Base-by-base conservation (phyloP, 2,888 invertebrate species). In the Cylindroiulus punctatus region DNA sequence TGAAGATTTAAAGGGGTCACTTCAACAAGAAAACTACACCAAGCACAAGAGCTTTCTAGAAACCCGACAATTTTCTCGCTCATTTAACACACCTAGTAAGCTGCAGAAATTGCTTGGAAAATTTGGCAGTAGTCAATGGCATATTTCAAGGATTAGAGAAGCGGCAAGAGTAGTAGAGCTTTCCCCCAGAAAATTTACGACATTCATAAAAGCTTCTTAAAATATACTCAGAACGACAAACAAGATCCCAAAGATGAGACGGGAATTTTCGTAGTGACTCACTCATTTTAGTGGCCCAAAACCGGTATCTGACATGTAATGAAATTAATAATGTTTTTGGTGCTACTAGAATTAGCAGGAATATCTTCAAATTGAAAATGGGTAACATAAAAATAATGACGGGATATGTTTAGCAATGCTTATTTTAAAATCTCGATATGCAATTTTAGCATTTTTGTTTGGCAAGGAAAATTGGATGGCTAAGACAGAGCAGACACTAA, bases 121-220 rank as follows among this genome's bases (percentile, higher is more conserved):
- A 76, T 76, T 76, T 76, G 76, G 76, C 76, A 76, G 76, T 26
- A 76, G 76, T 76, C 76, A 76, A 76, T 76, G 76, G 76, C 76
- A 76, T 76, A 76, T 30, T 76, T 76, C 76, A 76, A 26, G 76
- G 76, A 76, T 76, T 76, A 76, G 26, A 76, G 26, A 76, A 76
- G 76, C 26, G 30, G 30, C 76, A 30, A 65, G 30, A 26, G 76
- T 32, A 30, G 30, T 14, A 30, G 76, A 76, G 26, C 26, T 26
- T 26, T 1, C 76, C 30, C 76, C 76, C 30, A 30, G 76, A 26
- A 26, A 76, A 76, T 76, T 76, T 76, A 30, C 30, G 30, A 30
- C 76, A 76, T 76, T 76, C 76, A 76, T 76, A 17, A 76, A 76
- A 30, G 76, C 76, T 76, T 52, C 52, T 52, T 76, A 76, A 76